These are phyloP conservation scores for Microcebus lehilahytsara DNA, from an alignment of 2,113 vertebrate genomes.

Conservation along the genomic window DNA sequence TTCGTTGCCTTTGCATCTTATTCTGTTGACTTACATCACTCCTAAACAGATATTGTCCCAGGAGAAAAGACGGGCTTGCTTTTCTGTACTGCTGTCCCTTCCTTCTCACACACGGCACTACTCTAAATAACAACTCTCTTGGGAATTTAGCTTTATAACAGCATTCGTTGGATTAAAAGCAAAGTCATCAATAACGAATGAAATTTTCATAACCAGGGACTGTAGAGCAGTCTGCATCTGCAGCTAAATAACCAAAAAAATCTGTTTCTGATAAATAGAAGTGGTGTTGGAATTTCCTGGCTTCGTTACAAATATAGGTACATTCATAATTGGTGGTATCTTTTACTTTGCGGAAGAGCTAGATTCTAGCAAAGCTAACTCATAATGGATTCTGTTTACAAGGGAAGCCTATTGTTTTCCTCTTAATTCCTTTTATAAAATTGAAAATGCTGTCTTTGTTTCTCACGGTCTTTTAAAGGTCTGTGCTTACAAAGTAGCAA, in stretches of 20 bases:
- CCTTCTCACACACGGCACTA: background rate
- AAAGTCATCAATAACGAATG: background rate
- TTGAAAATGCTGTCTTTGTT: background rate
- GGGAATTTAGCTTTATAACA: background rate
- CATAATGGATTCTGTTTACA: background rate
- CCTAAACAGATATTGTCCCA: background rate
- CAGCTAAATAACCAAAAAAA: background rate
- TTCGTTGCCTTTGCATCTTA: background rate
- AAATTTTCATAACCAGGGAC: background rate
- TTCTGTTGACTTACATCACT: background rate
- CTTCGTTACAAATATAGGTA: background rate
- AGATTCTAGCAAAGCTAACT: constrained; percentile 22
- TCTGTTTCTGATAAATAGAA: background rate
- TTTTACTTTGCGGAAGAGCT: background rate
- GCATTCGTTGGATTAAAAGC: background rate
- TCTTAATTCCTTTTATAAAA: constrained; percentile 33
- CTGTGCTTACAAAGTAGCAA: constrained; percentile 31
- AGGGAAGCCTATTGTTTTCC: background rate
- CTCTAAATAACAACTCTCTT: background rate
- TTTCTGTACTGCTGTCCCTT: background rate
- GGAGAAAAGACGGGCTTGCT: background rate
- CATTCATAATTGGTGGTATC: background rate
- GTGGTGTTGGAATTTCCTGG: background rate
- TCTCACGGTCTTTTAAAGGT: background rate
- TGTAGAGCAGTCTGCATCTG: background rate